phyloP scores from a whole-genome alignment of 2,797 vertebrate genomes.

The Apogon hyalosoma region DNA sequence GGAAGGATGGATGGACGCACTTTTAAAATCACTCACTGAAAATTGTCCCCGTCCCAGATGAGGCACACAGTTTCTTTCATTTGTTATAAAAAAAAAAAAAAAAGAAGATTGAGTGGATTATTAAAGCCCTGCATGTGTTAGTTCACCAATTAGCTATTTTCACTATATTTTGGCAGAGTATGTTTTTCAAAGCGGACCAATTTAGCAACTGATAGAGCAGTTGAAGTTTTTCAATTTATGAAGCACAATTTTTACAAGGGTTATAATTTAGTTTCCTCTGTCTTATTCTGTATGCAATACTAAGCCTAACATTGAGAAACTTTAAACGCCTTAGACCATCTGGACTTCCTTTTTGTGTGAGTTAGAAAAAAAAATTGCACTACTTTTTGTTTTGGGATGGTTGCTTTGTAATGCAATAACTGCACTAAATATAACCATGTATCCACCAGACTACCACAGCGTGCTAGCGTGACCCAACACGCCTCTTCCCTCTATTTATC shows the following conservation, averaged over 20 bases:
- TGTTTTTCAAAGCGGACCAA: conserved; percentile 84
- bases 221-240: conserved; percentile 81
- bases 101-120: conserved; percentile 49
- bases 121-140: conserved; percentile 74
- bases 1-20: conserved; percentile 37
- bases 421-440: conserved; percentile 86
- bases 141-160: conserved; percentile 68
- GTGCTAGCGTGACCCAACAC: conserved; percentile 81
- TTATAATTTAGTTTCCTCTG: conserved; percentile 79
- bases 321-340: conserved; percentile 85
- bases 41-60: conserved; percentile 45
- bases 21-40: conserved; percentile 59
- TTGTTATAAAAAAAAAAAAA: conserved; percentile 14
- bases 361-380: conserved; percentile 82
- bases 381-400: conserved; percentile 82
- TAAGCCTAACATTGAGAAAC: conserved; percentile 83
- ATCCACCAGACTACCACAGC: conserved; percentile 78
- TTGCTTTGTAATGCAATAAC: conserved; percentile 89
- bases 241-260: conserved; percentile 87
- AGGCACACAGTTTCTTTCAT: conserved; percentile 45
- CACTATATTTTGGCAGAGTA: conserved; percentile 72
- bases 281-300: conserved; percentile 89
- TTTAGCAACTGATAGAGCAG: conserved; percentile 76
- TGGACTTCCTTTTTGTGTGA: conserved; percentile 86
- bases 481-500: conserved; percentile 79